Evolutionary conservation across 2,888 invertebrate genomes (phyloP).

Genomic region (Macaria liturata): DNA sequence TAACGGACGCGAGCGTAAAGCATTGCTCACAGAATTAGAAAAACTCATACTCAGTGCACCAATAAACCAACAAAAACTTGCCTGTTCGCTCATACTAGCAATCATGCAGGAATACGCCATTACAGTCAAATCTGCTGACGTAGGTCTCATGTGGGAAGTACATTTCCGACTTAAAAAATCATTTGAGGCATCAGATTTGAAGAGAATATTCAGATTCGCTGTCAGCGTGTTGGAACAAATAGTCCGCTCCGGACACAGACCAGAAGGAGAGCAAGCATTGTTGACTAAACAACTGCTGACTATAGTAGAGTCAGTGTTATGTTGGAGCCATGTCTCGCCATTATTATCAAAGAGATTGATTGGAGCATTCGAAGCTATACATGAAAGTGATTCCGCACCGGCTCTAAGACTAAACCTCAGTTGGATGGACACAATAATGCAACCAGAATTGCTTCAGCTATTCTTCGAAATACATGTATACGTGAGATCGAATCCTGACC

Average conservation of each 20-base stretch:
- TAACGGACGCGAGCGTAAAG: conserved; percentile 86
- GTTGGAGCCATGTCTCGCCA: conserved; percentile 91
- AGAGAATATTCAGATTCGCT: conserved; percentile 87
- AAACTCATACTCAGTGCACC: conserved; percentile 91
- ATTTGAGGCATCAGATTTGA: conserved; percentile 92
- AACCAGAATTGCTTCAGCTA: conserved; percentile 88
- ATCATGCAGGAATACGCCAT: conserved; percentile 95
- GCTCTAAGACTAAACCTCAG: conserved; percentile 85
- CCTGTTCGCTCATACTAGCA: conserved; percentile 91
- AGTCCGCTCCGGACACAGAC: conserved; percentile 70
- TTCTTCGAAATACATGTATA: conserved; percentile 93
- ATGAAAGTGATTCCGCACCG: conserved; percentile 86
- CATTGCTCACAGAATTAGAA: conserved; percentile 89
- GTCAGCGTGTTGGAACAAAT: conserved; percentile 74
- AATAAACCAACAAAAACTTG: conserved; percentile 89
- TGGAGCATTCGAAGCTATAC: conserved; percentile 87
- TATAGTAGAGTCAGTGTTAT: conserved; percentile 90
- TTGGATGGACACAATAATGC: conserved; percentile 91
- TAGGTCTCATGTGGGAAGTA: conserved; percentile 94
- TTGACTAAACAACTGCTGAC: conserved; percentile 88
- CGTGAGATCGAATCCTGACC: conserved; percentile 88
- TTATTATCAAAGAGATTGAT: conserved; percentile 87
- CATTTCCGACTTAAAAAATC: conserved; percentile 92
- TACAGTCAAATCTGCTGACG: conserved; percentile 92
- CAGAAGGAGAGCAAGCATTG: conserved; percentile 77